Evolutionary conservation across 2,797 vertebrate species (phyloP).

Genomic region (Myotis vivesi): DNA sequence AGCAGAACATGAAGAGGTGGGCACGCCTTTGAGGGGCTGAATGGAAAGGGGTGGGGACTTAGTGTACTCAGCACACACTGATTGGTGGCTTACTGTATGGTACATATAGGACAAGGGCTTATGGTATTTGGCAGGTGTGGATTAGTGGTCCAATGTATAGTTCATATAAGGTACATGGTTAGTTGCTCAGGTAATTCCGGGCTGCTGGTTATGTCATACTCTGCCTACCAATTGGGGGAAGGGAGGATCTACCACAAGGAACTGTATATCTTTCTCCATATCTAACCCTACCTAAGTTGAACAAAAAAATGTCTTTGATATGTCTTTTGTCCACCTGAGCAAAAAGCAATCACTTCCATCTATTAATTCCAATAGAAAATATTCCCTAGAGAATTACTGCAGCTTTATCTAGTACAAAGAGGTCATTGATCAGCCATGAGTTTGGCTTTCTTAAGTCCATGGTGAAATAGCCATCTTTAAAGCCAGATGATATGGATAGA

Average conservation of each 20-base stretch:
- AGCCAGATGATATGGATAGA: neutral
- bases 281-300: neutral
- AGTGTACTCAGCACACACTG: no score
- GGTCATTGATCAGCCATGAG: neutral
- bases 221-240: no score
- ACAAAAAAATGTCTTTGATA: neutral
- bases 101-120: no score
- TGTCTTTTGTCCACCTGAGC: neutral
- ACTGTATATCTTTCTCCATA: neutral
- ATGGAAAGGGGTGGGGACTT: no score
- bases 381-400: neutral
- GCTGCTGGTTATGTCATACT: no score
- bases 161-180: no score
- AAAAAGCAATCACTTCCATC: neutral
- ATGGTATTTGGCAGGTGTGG: no score
- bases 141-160: no score
- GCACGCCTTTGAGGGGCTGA: no score
- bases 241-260: neutral
- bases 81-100: no score
- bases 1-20: no score
- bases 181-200: no score
- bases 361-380: neutral
- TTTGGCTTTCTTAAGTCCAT: neutral
- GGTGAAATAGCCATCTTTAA: neutral
- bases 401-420: conserved; percentile 1